Conservation (phyloP, 2,888 invertebrate genomes). For the Diplazon laetatorius region DNA sequence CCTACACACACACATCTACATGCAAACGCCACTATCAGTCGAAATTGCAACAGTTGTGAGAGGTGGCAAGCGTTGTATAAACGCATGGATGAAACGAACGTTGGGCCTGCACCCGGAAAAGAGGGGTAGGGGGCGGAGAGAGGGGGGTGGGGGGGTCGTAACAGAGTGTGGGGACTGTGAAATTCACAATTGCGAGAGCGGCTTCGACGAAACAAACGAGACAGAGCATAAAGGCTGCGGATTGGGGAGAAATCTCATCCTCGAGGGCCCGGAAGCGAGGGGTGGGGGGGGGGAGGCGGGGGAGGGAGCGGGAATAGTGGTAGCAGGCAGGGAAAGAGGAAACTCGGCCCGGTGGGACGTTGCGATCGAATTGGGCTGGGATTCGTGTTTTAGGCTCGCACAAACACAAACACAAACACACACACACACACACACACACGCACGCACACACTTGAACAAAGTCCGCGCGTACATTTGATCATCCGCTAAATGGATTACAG, state of each 20-base stretch:
- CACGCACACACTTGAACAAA: constrained; percentile 13
- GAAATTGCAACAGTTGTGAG: constrained; percentile 11
- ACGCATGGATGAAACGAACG: constrained; percentile 12
- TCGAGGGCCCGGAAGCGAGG: too few relatives aligned
- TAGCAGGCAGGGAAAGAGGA: too few relatives aligned
- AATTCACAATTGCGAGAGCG: constrained; percentile 37
- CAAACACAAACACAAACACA: constrained; percentile 15
- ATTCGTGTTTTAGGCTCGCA: constrained; percentile 54
- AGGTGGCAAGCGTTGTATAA: neutral
- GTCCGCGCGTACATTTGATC: constrained; percentile 29
- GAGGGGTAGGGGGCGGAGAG: neutral
- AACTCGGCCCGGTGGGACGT: constrained; percentile 34
- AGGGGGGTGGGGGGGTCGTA: too few relatives aligned
- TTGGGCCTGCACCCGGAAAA: neutral
- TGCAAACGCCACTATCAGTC: constrained; percentile 20
- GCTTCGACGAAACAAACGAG: constrained; percentile 48
- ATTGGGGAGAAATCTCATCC: constrained; percentile 52
- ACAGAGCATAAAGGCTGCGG: constrained; percentile 53
- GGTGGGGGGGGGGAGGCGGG: too few relatives aligned
- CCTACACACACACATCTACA: too few relatives aligned
- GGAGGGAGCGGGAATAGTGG: too few relatives aligned
- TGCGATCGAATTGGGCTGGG: constrained; percentile 57
- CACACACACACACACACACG: constrained; percentile 17
- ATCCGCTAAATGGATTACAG: constrained; percentile 63
- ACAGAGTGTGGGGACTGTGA: constrained; percentile 12